phyloP scores from a whole-genome alignment of 2,113 vertebrate species.

The Heteronetta atricapilla region DNA sequence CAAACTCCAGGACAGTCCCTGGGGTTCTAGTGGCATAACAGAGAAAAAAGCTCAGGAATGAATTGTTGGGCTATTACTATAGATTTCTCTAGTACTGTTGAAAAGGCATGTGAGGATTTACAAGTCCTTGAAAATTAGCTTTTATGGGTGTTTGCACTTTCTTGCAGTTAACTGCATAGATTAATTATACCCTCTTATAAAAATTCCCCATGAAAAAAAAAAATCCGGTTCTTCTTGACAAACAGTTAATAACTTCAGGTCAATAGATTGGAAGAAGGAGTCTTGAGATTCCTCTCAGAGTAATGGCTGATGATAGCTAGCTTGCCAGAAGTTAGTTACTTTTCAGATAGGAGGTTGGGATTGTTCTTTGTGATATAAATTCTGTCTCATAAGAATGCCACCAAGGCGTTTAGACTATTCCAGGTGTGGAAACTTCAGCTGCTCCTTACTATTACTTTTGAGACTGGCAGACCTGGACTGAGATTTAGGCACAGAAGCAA shows the following conservation, averaged over 20 bases:
- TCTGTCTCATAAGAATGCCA: neutral
- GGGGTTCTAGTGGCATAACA: neutral
- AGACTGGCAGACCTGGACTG: neutral
- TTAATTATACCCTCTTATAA: neutral
- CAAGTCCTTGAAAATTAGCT: neutral
- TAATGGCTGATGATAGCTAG: neutral
- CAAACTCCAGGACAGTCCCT: neutral
- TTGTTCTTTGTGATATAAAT: neutral
- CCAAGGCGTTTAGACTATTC: neutral
- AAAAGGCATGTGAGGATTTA: neutral
- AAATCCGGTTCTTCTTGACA: neutral
- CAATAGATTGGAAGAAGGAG: neutral
- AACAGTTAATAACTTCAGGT: neutral
- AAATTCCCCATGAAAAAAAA: neutral
- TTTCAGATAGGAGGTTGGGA: neutral
- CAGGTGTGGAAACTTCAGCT: neutral
- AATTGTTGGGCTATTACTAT: neutral
- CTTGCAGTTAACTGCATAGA: neutral
- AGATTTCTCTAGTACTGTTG: neutral
- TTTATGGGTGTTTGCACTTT: neutral
- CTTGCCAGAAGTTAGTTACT: neutral
- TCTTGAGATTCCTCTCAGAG: neutral
- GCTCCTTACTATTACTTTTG: neutral
- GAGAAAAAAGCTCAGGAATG: neutral
- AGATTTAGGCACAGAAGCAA: neutral